Evolutionary conservation across 2,888 invertebrate species (phyloP), one percentile per base, ranked within the genome.

Genomic region (Tuta absoluta): DNA sequence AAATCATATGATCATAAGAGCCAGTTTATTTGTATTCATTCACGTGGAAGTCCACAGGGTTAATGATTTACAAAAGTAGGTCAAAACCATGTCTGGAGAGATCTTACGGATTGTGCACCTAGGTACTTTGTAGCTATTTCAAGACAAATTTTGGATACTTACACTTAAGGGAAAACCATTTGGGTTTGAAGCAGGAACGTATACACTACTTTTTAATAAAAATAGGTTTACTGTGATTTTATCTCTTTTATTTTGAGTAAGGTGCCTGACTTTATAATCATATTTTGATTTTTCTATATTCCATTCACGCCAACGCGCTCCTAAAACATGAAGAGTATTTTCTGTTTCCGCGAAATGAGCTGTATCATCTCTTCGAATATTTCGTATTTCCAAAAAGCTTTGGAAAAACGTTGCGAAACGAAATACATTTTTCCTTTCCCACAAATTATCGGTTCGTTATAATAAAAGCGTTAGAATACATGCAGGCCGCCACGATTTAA

Each of bases 371-470:
- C 14, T 11, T 45, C 17, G n/a, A 45, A 17, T 45, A 17, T 45
- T 45, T 11, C 17, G 58, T 33, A 24, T 28, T 14, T 37, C 59
- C 8, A 21, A 12, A 45, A 45, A n/a, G 5, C 5, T 45, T 2
- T 1, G 37, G 4, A 51, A 65, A 63, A 63, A 58, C 72, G 63
- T 48, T 49, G 61, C 45, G 33, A 7, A 33, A 19, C 11, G 17
- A 49, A 75, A 73, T 77, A 79, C 78, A 73, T 74, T 72, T 69
- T 72, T 69, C 72, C 78, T 73, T 76, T 78, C 83, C 82, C 78
- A 74, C 83, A 80, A 83, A 81, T 84, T 86, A 87, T 85, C 79
- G 82, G 85, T 87, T 89, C 85, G 88, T 89, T 89, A 88, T 84
- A 72, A 62, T 73, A 75, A 72, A 82, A 85, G 85, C 84, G 82